Base-by-base conservation (phyloP, 1,140 invertebrate species). In the Pseudomyrmex dendroicus region DNA sequence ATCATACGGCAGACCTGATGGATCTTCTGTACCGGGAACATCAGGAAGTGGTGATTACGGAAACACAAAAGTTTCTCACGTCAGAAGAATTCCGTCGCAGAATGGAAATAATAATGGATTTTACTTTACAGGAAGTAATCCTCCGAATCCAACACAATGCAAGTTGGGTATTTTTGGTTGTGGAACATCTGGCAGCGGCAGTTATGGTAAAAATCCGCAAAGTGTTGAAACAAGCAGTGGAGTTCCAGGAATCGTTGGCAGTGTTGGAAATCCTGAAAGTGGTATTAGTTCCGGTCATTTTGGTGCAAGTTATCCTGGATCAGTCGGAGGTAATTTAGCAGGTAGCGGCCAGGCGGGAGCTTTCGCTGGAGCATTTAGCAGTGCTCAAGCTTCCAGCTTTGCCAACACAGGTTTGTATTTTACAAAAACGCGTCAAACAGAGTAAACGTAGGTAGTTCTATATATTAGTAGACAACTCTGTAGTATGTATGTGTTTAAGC, bases 371-470 rank as follows among this genome's bases (percentile, higher is more conserved):
- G 52, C 86, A 0, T 59, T 76, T 0, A 76, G 84, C 35, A 52
- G 50, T 1, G 22, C 85, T 2, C 84, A 82, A 50, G 67, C 86
- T 15, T 73, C 80, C 12, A 82, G 68, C 17, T 73, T 17, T 13
- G 61, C 86, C 3, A 13, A 12, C 2, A 48, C 62, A 13, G 13
- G 13, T 13, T 17, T 8, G 85, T 85, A 46, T 5, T 1, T 67
- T 67, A 8, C 7, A 48, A 70, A 70, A 68, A 9, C 20, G 3
- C 22, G 52, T 52, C 15, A 62, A 15, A n/a, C 35, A 22, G 3
- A 22, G 1, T 52, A 48, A 17, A 52, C 2, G 8, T 61, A 73
- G 2, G 54, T 17, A 56, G n/a, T 68, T 52, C 3, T 4, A 25
- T 25, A 54, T 5, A 17, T 2, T 35, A 48, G 8, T 54, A 2